These are phyloP conservation scores for Rotaria macrura DNA, from an alignment of 2,888 invertebrate species.

Conservation along the genomic window DNA sequence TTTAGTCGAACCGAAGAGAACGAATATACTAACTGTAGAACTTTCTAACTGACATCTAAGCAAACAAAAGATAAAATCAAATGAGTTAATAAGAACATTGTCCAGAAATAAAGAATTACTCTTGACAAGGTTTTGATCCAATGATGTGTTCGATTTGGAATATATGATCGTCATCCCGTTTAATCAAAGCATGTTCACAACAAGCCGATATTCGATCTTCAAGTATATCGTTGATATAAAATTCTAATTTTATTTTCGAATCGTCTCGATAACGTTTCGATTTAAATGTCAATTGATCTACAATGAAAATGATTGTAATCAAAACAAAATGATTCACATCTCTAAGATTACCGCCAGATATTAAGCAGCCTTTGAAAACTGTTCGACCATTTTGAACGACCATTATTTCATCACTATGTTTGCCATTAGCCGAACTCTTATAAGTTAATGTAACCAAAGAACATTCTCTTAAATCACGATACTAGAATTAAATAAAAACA, in stretches of 20 bases:
- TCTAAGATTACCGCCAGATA: neutral
- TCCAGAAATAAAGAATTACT: neutral
- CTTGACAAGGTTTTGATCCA: neutral
- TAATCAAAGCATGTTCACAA: neutral
- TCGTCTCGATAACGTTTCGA: neutral
- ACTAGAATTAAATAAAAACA: neutral
- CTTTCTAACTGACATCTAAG: neutral
- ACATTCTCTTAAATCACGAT: neutral
- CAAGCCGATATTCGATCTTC: neutral
- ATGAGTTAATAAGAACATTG: no score
- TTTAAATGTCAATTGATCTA: neutral
- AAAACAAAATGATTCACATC: neutral
- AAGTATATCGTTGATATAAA: neutral
- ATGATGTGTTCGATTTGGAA: neutral
- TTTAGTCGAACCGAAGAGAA: no score
- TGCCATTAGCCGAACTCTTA: neutral
- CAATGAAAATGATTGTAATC: neutral
- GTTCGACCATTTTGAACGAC: neutral
- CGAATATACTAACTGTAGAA: neutral
- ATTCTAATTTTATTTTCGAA: neutral
- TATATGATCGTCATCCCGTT: neutral
- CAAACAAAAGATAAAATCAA: neutral
- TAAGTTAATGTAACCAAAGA: neutral
- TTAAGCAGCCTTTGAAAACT: neutral
- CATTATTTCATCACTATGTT: neutral